phyloP scores from a whole-genome alignment of 2,888 invertebrate genomes.

The Sthenelais limicola region DNA sequence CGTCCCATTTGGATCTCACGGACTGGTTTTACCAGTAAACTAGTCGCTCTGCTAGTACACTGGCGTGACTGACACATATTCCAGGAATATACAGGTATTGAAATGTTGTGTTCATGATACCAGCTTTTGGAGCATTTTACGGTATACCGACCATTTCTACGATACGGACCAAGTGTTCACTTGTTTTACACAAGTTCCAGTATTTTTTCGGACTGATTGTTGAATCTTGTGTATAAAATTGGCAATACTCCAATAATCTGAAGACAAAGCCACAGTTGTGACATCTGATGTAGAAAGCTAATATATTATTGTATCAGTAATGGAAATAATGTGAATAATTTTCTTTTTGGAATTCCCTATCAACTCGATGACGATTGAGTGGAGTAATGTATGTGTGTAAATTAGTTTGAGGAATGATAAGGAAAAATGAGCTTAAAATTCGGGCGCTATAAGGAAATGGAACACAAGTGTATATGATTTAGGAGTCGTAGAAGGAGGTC shows the following conservation, averaged over 20 bases:
- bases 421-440: slow-evolving; percentile 21
- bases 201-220: slow-evolving; percentile 34
- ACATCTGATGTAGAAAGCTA: slow-evolving; percentile 34
- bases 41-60: too few relatives aligned
- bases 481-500: not conserved
- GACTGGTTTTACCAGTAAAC: slow-evolving; percentile 33
- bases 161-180: slow-evolving; percentile 38
- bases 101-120: slow-evolving; percentile 35
- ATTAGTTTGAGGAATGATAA: slow-evolving; percentile 30
- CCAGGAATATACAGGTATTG: slow-evolving; percentile 33
- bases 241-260: too few relatives aligned
- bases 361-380: slow-evolving; percentile 26
- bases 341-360: slow-evolving; percentile 13
- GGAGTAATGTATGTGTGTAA: slow-evolving; percentile 35
- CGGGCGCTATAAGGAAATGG: not conserved
- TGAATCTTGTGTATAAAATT: too few relatives aligned
- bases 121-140: slow-evolving; percentile 38
- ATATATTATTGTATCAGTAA: not conserved
- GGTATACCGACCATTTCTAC: slow-evolving; percentile 33
- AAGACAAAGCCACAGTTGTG: too few relatives aligned
- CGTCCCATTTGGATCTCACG: slow-evolving; percentile 36
- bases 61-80: too few relatives aligned
- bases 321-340: slow-evolving; percentile 22
- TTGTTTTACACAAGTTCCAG: slow-evolving; percentile 22
- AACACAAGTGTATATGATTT: not conserved